phyloP scores from a whole-genome alignment of 2,797 vertebrate species.

The Neopelma chrysocephalum region DNA sequence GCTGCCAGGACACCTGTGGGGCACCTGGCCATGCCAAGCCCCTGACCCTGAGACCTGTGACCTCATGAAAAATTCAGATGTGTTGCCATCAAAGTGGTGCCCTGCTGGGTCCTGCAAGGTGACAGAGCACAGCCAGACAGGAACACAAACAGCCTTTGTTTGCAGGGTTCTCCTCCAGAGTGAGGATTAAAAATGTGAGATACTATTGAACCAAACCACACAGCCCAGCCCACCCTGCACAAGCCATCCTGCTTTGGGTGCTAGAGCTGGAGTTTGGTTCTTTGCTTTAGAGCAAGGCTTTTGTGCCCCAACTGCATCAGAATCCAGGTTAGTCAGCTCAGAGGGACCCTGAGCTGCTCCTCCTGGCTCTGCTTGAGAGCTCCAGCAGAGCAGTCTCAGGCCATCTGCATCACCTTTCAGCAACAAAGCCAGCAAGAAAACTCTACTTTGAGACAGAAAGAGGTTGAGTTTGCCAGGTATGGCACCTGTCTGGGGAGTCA shows the following conservation, averaged over 20 bases:
- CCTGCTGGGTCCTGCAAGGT: neutral
- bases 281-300: neutral
- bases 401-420: neutral
- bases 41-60: neutral
- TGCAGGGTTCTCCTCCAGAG: neutral
- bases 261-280: neutral
- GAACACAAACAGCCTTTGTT: neutral
- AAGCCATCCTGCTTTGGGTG: fast-evolving
- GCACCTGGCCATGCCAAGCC: neutral
- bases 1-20: neutral
- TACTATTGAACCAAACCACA: fast-evolving
- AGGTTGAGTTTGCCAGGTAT: neutral
- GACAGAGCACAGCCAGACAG: neutral
- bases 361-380: neutral
- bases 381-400: neutral
- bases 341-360: neutral
- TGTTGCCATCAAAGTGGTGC: neutral
- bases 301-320: neutral
- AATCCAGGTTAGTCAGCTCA: neutral
- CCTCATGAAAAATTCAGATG: neutral
- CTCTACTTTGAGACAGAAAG: neutral
- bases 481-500: neutral
- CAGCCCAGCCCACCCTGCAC: neutral
- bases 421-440: neutral
- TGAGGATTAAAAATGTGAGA: neutral